Percentiles rank a stretch among this genome's conserved stretches.
Evolutionary conservation across 1,140 invertebrate species (phyloP).

Genomic region (Zeugodacus cucurbitae): DNA sequence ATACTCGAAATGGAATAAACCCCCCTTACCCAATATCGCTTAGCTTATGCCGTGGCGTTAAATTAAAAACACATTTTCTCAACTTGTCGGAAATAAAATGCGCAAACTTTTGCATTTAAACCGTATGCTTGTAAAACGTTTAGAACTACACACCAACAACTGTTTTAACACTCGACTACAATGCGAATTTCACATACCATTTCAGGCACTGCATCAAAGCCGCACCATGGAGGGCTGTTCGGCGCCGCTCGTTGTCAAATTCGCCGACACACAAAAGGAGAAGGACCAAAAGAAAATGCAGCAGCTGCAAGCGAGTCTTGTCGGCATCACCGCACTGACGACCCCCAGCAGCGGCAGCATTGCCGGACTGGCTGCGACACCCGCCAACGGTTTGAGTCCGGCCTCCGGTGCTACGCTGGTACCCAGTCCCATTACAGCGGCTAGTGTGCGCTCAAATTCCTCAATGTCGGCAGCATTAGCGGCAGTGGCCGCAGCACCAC

Average conservation of each 20-base stretch:
- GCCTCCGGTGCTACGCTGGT: not conserved
- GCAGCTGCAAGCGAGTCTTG: conserved; percentile 87
- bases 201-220: conserved; percentile 91
- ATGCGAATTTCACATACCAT: not conserved
- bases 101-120: not conserved
- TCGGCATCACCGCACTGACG: conserved; percentile 72
- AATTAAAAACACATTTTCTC: conserved; percentile 9
- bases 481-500: conserved; percentile 11
- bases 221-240: conserved; percentile 99
- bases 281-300: conserved; percentile 96
- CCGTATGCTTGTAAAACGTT: not conserved
- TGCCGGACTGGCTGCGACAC: conserved; percentile 29
- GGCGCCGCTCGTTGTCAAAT: conserved; percentile 97
- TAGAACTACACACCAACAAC: not conserved
- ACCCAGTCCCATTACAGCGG: not conserved
- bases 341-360: conserved; percentile 61
- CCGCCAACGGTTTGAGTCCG: conserved; percentile 26
- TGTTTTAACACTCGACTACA: not conserved
- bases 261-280: conserved; percentile 98
- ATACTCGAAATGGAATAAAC: not conserved
- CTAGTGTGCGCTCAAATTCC: not conserved
- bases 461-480: conserved; percentile 38
- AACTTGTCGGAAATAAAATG: not conserved
- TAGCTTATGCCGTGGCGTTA: not conserved
- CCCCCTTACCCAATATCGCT: not conserved